Conservation (phyloP, 2,113 vertebrate genomes). For the Prunella himalayana region DNA sequence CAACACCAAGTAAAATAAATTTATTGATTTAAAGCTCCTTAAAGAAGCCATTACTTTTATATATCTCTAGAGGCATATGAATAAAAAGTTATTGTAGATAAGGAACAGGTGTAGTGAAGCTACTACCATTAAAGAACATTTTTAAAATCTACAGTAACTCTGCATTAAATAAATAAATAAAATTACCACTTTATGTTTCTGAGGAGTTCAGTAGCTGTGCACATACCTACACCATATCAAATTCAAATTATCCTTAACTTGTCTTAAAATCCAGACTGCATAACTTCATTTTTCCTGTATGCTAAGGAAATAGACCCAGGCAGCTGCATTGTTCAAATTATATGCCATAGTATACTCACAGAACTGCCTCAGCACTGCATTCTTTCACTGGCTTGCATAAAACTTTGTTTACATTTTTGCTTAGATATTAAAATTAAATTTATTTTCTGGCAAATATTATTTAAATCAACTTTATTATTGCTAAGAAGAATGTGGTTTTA, state of each 20-base stretch:
- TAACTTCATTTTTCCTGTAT: neutral
- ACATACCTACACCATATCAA: neutral
- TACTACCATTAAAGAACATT: neutral
- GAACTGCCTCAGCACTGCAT: neutral
- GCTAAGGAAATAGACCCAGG: neutral
- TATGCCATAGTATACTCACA: neutral
- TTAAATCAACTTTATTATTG: neutral
- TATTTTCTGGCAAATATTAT: neutral
- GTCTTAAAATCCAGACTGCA: neutral
- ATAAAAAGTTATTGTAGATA: neutral
- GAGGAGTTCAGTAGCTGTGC: neutral
- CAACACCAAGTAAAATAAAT: neutral
- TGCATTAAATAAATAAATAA: neutral
- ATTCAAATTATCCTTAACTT: neutral
- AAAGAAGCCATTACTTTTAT: neutral
- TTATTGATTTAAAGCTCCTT: neutral
- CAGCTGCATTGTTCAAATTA: neutral
- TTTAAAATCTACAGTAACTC: neutral
- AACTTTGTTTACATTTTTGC: neutral
- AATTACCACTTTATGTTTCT: neutral
- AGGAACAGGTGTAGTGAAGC: neutral
- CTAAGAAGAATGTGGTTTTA: neutral
- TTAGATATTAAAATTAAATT: neutral
- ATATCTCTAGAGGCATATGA: neutral
- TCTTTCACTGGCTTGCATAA: constrained; percentile 15